phyloP scores from a whole-genome alignment of 1,140 invertebrate genomes.

The Aphelenchoides avenae region DNA sequence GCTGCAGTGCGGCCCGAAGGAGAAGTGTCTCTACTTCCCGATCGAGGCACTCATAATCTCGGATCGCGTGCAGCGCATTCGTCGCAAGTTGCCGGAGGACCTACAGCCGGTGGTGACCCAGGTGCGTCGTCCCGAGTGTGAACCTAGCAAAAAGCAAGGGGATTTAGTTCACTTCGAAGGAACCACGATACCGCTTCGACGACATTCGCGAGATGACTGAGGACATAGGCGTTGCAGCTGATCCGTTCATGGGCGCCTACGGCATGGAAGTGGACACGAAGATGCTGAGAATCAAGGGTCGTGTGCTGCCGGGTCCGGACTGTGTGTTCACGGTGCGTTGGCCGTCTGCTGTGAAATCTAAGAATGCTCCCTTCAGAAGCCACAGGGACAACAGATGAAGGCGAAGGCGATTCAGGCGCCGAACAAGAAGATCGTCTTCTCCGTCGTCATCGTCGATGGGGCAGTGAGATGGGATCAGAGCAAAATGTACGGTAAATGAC shows the following conservation, averaged over 20 bases:
- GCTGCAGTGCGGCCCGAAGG: neutral
- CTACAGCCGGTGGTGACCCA: constrained; percentile 9
- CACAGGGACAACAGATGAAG: neutral
- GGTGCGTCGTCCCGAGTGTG: neutral
- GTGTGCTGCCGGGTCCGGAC: neutral
- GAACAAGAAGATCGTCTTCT: neutral
- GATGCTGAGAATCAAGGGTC: constrained; percentile 13
- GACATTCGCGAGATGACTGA: constrained; percentile 2
- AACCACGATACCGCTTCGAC: constrained; percentile 6
- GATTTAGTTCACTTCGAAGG: neutral
- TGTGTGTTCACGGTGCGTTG: too few species aligned
- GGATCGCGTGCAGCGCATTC: constrained; percentile 2
- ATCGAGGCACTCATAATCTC: constrained; percentile 7
- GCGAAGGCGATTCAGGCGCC: neutral
- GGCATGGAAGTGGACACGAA: constrained; percentile 5
- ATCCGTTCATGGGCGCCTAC: constrained; percentile 11
- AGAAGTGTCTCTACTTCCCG: constrained; percentile 12
- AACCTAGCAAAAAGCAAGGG: neutral
- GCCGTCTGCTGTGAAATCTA: too few species aligned
- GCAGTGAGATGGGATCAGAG: constrained; percentile 1
- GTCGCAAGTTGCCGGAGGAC: constrained; percentile 7
- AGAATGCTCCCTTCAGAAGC: too few species aligned
- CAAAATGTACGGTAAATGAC: too few species aligned
- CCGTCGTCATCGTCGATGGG: constrained; percentile 1
- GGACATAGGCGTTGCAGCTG: neutral